Evolutionary conservation across 2,888 invertebrate species (phyloP), one percentile per base, ranked within the genome.

Genomic region (Dermolepida albohirtum): DNA sequence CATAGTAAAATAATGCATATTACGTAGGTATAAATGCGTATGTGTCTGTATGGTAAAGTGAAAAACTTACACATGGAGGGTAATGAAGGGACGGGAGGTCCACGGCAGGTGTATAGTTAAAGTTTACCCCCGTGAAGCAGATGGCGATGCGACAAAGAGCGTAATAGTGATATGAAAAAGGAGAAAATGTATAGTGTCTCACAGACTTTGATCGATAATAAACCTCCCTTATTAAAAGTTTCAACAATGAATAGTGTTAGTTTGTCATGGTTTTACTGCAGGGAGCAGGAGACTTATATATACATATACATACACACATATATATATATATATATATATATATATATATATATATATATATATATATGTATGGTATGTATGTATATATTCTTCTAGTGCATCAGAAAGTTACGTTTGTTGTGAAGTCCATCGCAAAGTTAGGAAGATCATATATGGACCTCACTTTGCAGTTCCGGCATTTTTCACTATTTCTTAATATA

Each of bases 61-160:
- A 62, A 47, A 59, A 62, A 39, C 59, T 62, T 47, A 29, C 76
- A 75, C 77, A 71, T 73, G 76, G 78, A 75, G 78, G 77, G 78
- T 75, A 77, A 79, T 78, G 76, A 78, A 79, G 78, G 78, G 76
- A 49, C 72, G 78, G 29, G 59, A 62, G 47, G 47, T 14, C 47
- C 34, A 47, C 47, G 59, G 79, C 78, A 79, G 78, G 79, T 79
- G 79, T 78, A 62, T 62, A 47, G 59, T 77, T 76, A 72, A 64
- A 71, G 72, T 69, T 69, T 62, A 73, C 73, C 75, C 77, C 77
- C 75, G 74, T 73, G 59, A 49, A 72, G 76, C 76, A 77, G 77
- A 77, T 77, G 77, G 77, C 70, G 39, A 62, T n/a, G 34, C 29
- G 34, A 34, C 14, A 34, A n/a, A 44, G 47, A 47, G 29, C 4